Conservation (phyloP, 2,797 vertebrate genomes). For the Microtus obscurus region DNA sequence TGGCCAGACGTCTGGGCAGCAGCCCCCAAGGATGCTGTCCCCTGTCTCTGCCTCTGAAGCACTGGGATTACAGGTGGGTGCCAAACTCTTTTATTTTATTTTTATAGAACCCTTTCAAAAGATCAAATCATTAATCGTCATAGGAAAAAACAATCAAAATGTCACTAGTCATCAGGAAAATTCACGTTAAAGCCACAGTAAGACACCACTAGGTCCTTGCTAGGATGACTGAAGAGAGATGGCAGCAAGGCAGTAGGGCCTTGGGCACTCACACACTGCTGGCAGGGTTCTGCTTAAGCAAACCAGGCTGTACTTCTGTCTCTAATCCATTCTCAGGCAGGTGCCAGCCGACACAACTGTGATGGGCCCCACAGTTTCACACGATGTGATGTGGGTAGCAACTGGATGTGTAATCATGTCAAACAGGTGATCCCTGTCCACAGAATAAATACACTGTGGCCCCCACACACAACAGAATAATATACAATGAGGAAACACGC, state of each 20-base stretch:
- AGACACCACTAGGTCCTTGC: background rate
- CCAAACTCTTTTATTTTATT: background rate
- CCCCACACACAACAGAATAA: background rate
- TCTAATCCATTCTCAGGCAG: background rate
- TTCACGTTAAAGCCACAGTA: background rate
- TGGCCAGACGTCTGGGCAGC: background rate
- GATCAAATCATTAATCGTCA: background rate
- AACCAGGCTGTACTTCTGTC: background rate
- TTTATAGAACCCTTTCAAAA: background rate
- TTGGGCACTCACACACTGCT: background rate
- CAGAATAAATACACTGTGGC: background rate
- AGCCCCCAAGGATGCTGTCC: background rate
- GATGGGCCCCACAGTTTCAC: background rate
- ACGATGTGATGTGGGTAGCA: background rate
- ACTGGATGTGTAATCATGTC: background rate
- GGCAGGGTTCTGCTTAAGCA: background rate
- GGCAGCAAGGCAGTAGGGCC: background rate
- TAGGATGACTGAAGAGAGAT: background rate
- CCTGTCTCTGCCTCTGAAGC: background rate
- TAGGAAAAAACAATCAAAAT: background rate
- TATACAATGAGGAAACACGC: background rate
- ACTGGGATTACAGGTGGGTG: background rate
- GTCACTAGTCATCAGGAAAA: conserved; percentile 7
- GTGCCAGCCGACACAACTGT: background rate
- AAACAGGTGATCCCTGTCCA: background rate